These are phyloP conservation scores for Meteorus colon DNA, from an alignment of 2,888 invertebrate genomes.

Conservation along the genomic window DNA sequence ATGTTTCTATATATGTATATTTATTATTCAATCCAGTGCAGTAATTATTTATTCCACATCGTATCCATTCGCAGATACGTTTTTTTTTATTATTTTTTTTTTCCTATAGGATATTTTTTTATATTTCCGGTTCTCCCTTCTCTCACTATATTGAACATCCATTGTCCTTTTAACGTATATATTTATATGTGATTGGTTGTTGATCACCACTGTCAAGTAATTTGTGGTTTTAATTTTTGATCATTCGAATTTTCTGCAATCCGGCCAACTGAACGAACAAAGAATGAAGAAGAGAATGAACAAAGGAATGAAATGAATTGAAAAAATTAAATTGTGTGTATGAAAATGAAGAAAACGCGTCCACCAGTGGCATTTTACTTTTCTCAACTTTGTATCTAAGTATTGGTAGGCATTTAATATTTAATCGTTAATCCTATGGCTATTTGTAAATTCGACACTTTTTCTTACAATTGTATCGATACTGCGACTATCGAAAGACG, in stretches of 20 bases:
- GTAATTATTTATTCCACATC: constrained; percentile 41
- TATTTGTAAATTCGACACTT: constrained; percentile 53
- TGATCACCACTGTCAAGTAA: neutral
- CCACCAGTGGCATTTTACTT: constrained; percentile 46
- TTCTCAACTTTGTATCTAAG: constrained; percentile 51
- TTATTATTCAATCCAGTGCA: constrained; percentile 38
- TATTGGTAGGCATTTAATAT: constrained; percentile 53
- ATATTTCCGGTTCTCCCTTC: constrained; percentile 15
- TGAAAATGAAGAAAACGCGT: constrained; percentile 22
- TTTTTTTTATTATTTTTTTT: constrained; percentile 33
- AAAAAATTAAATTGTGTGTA: constrained; percentile 9
- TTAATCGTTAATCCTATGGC: constrained; percentile 53
- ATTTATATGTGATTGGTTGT: neutral
- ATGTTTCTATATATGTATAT: constrained; percentile 33
- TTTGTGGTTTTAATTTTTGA: neutral
- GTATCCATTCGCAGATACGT: constrained; percentile 14
- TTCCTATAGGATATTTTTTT: neutral
- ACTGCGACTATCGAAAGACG: constrained; percentile 37
- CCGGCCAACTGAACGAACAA: neutral
- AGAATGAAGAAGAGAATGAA: constrained; percentile 14
- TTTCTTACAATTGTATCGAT: constrained; percentile 52
- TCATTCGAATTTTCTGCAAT: neutral
- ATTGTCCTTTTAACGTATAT: neutral
- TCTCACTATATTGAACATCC: neutral
- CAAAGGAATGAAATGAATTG: constrained; percentile 15